Evolutionary conservation across 2,797 vertebrate genomes (phyloP).

Genomic region (Parauchenoglanis ngamensis): DNA sequence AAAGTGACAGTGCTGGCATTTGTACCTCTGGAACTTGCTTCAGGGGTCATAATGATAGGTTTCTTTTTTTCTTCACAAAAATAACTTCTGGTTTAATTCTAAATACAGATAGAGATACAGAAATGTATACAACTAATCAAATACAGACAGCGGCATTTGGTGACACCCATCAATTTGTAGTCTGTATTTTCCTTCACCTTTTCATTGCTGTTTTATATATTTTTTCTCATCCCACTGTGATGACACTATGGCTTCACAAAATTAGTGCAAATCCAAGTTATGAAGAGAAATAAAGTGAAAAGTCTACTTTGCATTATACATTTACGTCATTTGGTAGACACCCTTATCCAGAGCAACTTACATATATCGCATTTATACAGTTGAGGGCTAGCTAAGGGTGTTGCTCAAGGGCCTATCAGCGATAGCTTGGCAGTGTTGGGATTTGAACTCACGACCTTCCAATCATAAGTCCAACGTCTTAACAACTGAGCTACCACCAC

Average conservation of each 20-base stretch:
- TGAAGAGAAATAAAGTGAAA: not conserved
- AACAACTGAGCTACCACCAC: too few relatives aligned
- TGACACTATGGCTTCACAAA: not conserved
- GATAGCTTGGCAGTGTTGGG: too few relatives aligned
- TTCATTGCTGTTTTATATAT: too few relatives aligned
- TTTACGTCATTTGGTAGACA: too few relatives aligned
- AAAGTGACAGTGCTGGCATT: slow-evolving; percentile 2
- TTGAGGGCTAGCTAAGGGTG: too few relatives aligned
- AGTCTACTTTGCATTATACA: not conserved
- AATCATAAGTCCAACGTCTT: too few relatives aligned
- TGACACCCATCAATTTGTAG: not conserved
- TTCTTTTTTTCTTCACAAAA: not conserved
- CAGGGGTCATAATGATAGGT: not conserved
- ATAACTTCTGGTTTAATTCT: not conserved
- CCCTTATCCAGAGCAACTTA: too few relatives aligned
- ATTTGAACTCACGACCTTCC: too few relatives aligned
- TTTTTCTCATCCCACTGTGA: not conserved
- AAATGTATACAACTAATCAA: not conserved
- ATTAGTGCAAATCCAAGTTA: not conserved
- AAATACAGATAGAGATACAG: not conserved
- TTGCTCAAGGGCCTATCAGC: too few relatives aligned
- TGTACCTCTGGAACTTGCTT: not conserved
- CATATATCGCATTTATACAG: too few relatives aligned
- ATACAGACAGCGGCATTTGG: not conserved
- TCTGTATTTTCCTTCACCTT: not conserved